A percentile compares a stretch with the other conserved stretches of the same genome.
Conservation (phyloP, 2,797 vertebrate species). For the Pipistrellus pipistrellus region DNA sequence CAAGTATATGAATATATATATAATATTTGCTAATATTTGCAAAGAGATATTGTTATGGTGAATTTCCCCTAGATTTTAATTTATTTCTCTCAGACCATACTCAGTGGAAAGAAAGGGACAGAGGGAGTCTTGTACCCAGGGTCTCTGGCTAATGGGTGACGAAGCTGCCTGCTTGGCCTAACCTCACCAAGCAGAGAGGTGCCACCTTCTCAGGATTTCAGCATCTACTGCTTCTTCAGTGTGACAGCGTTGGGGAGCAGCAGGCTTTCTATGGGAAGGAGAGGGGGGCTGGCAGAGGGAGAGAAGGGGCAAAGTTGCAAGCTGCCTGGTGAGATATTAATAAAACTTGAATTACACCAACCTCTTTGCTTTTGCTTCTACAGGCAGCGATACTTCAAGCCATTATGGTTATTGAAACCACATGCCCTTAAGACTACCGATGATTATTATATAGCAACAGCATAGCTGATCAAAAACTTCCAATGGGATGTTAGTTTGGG, state of each 20-base stretch:
- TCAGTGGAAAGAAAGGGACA: background rate
- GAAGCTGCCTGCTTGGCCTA: background rate
- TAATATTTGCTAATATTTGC: background rate
- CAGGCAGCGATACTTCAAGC: conserved; percentile 19
- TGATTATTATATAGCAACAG: background rate
- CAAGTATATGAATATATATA: background rate
- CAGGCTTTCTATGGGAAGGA: background rate
- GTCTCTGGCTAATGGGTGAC: background rate
- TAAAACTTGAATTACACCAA: background rate
- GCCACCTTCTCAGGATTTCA: background rate
- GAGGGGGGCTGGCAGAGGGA: background rate
- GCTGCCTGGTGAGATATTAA: conserved; percentile 10
- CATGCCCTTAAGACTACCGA: conserved; percentile 46
- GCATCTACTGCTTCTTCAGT: background rate
- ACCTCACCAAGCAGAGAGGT: background rate
- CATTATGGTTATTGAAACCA: conserved; percentile 66
- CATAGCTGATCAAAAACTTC: conserved; percentile 55
- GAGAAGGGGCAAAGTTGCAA: background rate
- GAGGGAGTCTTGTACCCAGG: background rate
- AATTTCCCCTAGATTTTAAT: background rate
- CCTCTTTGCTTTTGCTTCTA: background rate
- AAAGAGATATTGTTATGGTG: background rate
- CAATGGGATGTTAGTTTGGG: conserved; percentile 61
- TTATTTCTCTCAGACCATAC: background rate
- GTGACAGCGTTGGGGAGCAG: background rate